These are phyloP conservation scores for Eupelmus urozonus DNA, from an alignment of 2,888 invertebrate genomes.

Conservation along the genomic window DNA sequence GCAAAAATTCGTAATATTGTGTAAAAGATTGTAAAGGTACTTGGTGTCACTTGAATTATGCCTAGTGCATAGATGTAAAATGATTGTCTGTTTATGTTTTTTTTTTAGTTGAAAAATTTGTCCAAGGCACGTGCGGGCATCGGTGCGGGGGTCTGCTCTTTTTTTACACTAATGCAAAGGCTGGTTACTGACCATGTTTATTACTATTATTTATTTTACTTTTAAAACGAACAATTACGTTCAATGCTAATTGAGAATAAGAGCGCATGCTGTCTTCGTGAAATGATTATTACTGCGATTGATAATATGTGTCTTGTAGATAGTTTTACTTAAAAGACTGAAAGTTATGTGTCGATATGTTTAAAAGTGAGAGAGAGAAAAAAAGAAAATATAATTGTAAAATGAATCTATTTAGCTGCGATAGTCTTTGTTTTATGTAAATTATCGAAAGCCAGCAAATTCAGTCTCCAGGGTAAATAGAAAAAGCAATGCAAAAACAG, in stretches of 20 bases:
- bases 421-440: constrained; percentile 60
- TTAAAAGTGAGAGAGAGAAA: constrained; percentile 36
- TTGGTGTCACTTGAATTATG: constrained; percentile 51
- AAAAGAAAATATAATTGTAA: constrained; percentile 56
- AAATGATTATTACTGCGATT: constrained; percentile 66
- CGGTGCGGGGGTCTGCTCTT: constrained; percentile 64
- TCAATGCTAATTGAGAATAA: constrained; percentile 54
- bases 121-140: constrained; percentile 65
- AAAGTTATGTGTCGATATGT: constrained; percentile 66
- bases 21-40: constrained; percentile 51
- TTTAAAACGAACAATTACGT: constrained; percentile 55
- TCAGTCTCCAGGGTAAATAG: constrained; percentile 23
- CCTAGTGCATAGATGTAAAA: constrained; percentile 52
- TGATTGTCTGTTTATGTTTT: constrained; percentile 37
- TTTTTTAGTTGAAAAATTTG: constrained; percentile 62
- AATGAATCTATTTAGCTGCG: constrained; percentile 57
- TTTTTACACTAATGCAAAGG: constrained; percentile 49
- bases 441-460: constrained; percentile 58
- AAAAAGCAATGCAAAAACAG: constrained; percentile 4
- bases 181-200: constrained; percentile 57
- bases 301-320: constrained; percentile 70
- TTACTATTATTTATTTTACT: constrained; percentile 41
- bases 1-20: constrained; percentile 53
- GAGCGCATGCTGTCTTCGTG: constrained; percentile 50
- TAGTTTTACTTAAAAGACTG: constrained; percentile 74